Conservation (phyloP, 2,888 invertebrate genomes). For the Belgica antarctica region DNA sequence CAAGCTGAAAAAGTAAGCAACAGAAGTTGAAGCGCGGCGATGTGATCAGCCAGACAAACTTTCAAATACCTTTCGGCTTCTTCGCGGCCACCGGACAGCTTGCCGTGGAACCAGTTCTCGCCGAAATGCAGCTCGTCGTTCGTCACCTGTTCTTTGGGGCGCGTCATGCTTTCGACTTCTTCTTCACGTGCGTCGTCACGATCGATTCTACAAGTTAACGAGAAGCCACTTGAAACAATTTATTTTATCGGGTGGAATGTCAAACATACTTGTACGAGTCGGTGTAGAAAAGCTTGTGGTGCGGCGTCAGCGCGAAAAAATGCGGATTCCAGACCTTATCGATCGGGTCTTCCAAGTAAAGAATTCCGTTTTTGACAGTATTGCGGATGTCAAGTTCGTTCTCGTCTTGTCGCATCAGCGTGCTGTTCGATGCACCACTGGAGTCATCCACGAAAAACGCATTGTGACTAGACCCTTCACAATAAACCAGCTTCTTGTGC, state of each 20-base stretch:
- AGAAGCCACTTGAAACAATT: neutral
- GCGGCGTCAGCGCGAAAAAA: conserved; percentile 86
- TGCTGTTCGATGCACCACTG: conserved; percentile 47
- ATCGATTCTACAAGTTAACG: conserved; percentile 52
- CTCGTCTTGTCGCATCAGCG: conserved; percentile 59
- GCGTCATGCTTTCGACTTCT: conserved; percentile 58
- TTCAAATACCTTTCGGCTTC: conserved; percentile 66
- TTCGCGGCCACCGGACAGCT: conserved; percentile 72
- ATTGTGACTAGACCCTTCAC: conserved; percentile 64
- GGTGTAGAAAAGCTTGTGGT: conserved; percentile 78
- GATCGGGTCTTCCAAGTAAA: conserved; percentile 84
- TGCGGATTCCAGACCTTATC: conserved; percentile 90
- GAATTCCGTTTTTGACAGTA: conserved; percentile 83
- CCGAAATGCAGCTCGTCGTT: conserved; percentile 88
- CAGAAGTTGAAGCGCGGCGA: neutral
- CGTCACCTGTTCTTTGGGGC: conserved; percentile 64
- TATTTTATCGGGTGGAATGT: neutral
- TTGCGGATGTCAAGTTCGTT: conserved; percentile 77
- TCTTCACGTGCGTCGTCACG: conserved; percentile 63
- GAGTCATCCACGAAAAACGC: conserved; percentile 49
- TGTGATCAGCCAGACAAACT: no score
- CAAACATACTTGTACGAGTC: conserved; percentile 61
- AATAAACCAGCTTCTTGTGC: conserved; percentile 88
- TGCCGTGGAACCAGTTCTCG: conserved; percentile 93
- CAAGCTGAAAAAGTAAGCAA: conserved; percentile 53